These are phyloP conservation scores for Tenthredo distinguenda DNA, from an alignment of 2,888 invertebrate species.

Conservation along the genomic window DNA sequence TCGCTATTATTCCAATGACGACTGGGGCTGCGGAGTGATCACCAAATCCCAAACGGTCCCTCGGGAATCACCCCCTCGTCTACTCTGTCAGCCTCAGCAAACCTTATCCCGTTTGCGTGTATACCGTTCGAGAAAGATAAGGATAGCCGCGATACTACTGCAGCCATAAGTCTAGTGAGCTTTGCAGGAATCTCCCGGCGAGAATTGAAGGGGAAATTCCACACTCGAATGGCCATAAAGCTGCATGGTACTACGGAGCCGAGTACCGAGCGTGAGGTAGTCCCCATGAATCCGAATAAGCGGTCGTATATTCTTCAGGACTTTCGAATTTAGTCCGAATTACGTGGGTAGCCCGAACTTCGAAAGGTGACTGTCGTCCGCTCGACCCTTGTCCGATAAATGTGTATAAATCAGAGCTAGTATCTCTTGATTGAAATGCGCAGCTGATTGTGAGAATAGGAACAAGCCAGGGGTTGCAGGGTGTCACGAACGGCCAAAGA, in stretches of 20 bases:
- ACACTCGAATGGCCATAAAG: conserved; percentile 18
- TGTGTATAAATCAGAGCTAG: background rate
- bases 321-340: background rate
- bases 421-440: background rate
- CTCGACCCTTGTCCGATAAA: background rate
- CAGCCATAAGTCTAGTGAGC: conserved; percentile 41
- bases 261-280: conserved; percentile 2
- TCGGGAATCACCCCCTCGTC: conserved; percentile 43
- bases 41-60: conserved; percentile 45
- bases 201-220: conserved; percentile 31
- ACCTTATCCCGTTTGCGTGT: conserved; percentile 21
- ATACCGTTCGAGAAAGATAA: conserved; percentile 22
- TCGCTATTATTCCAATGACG: conserved; percentile 40
- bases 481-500: background rate
- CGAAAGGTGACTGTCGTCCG: background rate
- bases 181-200: conserved; percentile 15
- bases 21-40: conserved; percentile 35
- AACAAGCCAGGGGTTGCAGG: background rate
- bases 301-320: background rate
- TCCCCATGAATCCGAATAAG: background rate
- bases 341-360: background rate
- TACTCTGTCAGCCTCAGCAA: conserved; percentile 26
- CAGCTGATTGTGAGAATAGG: background rate
- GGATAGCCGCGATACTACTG: conserved; percentile 42
- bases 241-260: background rate